phyloP scores from a whole-genome alignment of 2,888 invertebrate species.

The Tineola bisselliella region DNA sequence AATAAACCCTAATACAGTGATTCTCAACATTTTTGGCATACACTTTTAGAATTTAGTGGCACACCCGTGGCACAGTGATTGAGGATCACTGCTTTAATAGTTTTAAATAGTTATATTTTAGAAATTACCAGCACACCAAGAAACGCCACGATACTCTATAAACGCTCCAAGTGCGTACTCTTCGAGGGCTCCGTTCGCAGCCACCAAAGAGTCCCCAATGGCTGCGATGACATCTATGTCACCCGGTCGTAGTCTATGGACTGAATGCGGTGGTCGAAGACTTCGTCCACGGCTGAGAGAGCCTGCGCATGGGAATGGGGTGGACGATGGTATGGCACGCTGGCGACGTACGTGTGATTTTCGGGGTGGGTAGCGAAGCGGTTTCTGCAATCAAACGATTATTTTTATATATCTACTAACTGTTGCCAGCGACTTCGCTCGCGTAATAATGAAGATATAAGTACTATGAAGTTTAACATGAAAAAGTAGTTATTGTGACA shows the following conservation, averaged over 20 bases:
- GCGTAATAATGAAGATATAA: no score
- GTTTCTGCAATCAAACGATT: slow-evolving; percentile 34
- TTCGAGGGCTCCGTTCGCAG: slow-evolving; percentile 78
- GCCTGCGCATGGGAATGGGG: slow-evolving; percentile 70
- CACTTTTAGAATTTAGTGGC: no score
- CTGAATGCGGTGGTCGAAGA: slow-evolving; percentile 65
- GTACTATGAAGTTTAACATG: no score
- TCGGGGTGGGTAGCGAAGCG: slow-evolving; percentile 54
- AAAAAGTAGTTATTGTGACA: no score
- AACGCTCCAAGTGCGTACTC: slow-evolving; percentile 78
- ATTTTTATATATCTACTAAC: no score
- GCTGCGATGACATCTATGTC: slow-evolving; percentile 76
- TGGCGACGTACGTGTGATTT: slow-evolving; percentile 61
- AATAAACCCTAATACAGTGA: no score
- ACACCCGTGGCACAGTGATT: no score
- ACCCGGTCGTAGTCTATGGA: slow-evolving; percentile 74
- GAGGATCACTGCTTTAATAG: no score
- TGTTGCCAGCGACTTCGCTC: no score
- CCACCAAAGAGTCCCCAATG: slow-evolving; percentile 77
- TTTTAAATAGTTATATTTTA: not conserved
- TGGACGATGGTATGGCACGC: slow-evolving; percentile 50
- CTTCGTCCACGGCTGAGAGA: slow-evolving; percentile 45
- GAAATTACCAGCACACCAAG: slow-evolving; percentile 72
- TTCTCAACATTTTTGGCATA: no score
- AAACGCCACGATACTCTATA: slow-evolving; percentile 78